Evolutionary conservation across 1,140 invertebrate genomes (phyloP).

Genomic region (Agrypnia vestita): DNA sequence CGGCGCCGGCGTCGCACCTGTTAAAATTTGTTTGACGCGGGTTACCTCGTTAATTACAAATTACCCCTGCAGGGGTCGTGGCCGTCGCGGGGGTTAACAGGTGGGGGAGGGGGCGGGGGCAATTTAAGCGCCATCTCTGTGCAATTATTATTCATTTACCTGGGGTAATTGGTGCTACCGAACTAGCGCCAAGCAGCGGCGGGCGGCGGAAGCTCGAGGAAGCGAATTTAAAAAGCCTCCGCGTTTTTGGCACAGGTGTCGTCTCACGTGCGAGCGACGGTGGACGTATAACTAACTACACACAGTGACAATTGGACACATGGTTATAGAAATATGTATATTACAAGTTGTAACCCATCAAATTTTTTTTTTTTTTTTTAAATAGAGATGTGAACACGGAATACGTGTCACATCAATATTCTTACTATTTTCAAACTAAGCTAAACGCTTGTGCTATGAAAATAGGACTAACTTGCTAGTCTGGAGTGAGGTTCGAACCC

Average conservation of each 20-base stretch:
- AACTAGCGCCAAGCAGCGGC: slow-evolving; percentile 13
- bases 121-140: slow-evolving; percentile 56
- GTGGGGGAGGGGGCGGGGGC: slow-evolving; percentile 12
- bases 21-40: slow-evolving; percentile 26
- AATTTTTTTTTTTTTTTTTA: too few species aligned
- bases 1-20: not conserved
- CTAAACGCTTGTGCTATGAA: too few species aligned
- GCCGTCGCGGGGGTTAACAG: not conserved
- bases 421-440: too few species aligned
- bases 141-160: slow-evolving; percentile 59
- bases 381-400: too few species aligned
- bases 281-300: too few species aligned
- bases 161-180: slow-evolving; percentile 46
- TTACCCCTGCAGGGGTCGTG: slow-evolving; percentile 43
- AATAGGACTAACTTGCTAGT: too few species aligned
- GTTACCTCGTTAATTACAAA: slow-evolving; percentile 54
- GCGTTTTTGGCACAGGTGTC: not conserved
- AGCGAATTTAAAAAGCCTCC: not conserved
- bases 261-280: too few species aligned
- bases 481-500: too few species aligned
- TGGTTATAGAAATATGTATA: too few species aligned
- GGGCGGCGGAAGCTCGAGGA: not conserved
- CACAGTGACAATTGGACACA: too few species aligned
- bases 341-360: too few species aligned
- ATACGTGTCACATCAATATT: too few species aligned